A percentile compares a stretch with the other conserved stretches of the same genome.
Evolutionary conservation across 2,797 vertebrate species (phyloP).

Genomic region (Ispidina lecontei): DNA sequence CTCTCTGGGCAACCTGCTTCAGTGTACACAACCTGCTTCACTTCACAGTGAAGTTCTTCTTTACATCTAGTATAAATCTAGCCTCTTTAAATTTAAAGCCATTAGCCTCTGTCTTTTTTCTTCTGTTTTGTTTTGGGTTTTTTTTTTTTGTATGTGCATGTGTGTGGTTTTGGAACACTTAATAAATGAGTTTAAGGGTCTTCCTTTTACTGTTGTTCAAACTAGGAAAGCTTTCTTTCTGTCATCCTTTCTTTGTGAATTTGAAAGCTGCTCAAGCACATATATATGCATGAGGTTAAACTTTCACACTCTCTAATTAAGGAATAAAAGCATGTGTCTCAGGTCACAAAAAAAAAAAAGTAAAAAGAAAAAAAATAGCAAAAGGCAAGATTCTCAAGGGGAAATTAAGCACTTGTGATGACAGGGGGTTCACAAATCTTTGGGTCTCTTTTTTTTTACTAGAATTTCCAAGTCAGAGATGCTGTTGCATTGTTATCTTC

Average conservation of each 20-base stretch:
- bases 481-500: background rate
- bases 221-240: background rate
- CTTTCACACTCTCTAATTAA: constrained; percentile 9
- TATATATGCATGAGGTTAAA: background rate
- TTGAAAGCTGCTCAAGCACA: background rate
- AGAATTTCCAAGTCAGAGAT: background rate
- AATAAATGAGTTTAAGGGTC: background rate
- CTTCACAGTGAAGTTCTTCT: background rate
- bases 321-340: background rate
- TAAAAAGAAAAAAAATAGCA: background rate
- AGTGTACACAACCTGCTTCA: too few relatives aligned
- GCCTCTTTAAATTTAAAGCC: background rate
- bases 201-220: background rate
- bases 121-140: background rate
- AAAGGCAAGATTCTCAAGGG: background rate
- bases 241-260: background rate
- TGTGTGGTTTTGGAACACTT: background rate
- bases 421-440: background rate
- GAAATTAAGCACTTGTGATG: background rate
- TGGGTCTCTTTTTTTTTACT: background rate
- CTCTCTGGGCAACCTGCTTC: background rate
- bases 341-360: background rate
- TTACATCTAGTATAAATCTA: background rate
- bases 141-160: background rate
- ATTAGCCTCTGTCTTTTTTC: background rate